Percentiles rank a stretch among this genome's conserved stretches.
Evolutionary conservation across 2,113 vertebrate genomes (phyloP).

Genomic region (Scopus umbretta): DNA sequence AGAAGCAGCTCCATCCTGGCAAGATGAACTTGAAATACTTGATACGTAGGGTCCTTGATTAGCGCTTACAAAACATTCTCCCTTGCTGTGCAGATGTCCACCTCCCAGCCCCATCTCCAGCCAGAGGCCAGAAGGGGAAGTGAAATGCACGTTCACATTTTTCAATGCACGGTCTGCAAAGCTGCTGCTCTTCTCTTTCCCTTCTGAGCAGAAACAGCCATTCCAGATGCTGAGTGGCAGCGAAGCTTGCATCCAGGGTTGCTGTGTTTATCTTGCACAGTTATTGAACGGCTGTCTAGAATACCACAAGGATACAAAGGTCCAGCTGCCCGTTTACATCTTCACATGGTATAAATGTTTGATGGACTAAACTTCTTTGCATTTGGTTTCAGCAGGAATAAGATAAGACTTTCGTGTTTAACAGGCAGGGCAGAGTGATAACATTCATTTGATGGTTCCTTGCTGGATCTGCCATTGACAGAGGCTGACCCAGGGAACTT

Average conservation of each 20-base stretch:
- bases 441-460: neutral
- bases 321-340: neutral
- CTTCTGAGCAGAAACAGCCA: neutral
- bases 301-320: neutral
- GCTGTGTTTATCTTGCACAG: neutral
- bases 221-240: neutral
- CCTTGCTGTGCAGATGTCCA: neutral
- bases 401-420: neutral
- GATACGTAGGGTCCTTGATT: neutral
- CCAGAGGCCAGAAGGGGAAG: neutral
- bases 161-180: neutral
- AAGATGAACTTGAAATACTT: neutral
- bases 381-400: neutral
- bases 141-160: neutral
- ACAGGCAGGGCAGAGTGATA: neutral
- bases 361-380: neutral
- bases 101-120: neutral
- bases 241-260: neutral
- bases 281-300: neutral
- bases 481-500: neutral
- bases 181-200: neutral
- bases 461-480: neutral
- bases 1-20: neutral
- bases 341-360: neutral
- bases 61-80: neutral